Evolutionary conservation across 2,888 invertebrate genomes (phyloP).

Genomic region (Lochmaea crataegi): DNA sequence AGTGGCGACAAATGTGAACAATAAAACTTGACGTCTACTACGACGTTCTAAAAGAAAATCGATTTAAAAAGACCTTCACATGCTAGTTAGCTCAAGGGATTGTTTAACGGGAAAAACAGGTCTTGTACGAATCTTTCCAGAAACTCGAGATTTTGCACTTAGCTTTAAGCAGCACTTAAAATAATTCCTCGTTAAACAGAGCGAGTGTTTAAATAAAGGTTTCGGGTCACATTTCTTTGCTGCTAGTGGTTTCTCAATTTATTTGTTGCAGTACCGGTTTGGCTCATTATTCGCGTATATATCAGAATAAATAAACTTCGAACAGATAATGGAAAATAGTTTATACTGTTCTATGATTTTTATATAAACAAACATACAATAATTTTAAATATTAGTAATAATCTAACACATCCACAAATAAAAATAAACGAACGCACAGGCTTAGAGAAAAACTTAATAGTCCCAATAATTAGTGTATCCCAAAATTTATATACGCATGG

Average conservation of each 20-base stretch:
- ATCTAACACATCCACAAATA: too few species aligned
- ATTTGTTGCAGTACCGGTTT: neutral
- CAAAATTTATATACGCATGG: too few species aligned
- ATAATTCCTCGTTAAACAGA: neutral
- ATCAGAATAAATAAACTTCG: too few species aligned
- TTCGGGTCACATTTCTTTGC: neutral
- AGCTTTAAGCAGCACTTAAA: slow-evolving; percentile 13
- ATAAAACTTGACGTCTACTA: neutral
- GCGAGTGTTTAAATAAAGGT: neutral
- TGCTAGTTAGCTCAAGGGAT: neutral
- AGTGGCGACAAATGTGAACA: slow-evolving; percentile 8
- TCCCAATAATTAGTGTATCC: too few species aligned
- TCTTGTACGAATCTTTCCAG: neutral
- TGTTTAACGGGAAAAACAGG: slow-evolving; percentile 5
- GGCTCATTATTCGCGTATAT: too few species aligned
- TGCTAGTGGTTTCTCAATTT: neutral
- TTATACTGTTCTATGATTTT: too few species aligned
- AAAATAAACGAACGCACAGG: too few species aligned
- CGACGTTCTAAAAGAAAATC: slow-evolving; percentile 4
- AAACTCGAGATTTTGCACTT: slow-evolving; percentile 14
- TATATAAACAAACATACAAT: too few species aligned
- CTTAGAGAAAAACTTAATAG: too few species aligned
- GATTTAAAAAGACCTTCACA: slow-evolving; percentile 15
- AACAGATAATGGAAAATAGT: too few species aligned
- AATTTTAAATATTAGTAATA: too few species aligned